Conservation (phyloP, 2,113 vertebrate species). For the Cinclus mexicanus region DNA sequence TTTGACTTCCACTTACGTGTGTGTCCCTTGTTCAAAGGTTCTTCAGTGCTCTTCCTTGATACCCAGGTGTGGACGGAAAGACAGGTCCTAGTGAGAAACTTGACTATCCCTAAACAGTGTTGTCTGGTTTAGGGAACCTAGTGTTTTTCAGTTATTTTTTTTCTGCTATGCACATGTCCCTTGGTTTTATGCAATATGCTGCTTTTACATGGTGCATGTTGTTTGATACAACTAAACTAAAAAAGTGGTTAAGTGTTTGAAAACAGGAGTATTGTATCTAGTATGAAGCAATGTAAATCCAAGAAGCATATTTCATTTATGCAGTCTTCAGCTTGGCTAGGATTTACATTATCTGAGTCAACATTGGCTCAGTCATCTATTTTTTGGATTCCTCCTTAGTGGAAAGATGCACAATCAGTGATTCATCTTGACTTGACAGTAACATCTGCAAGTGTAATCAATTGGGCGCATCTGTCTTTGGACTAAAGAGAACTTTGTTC, state of each 20-base stretch:
- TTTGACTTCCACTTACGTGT: not conserved
- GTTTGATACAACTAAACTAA: not conserved
- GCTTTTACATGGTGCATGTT: not conserved
- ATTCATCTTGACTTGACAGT: not conserved
- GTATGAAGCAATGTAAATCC: not conserved
- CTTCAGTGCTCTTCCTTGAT: not conserved
- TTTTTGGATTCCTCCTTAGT: not conserved
- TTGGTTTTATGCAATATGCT: not conserved
- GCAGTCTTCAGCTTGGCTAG: not conserved
- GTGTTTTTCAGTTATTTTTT: not conserved
- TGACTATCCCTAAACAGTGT: not conserved
- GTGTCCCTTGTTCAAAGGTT: not conserved
- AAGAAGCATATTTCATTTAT: not conserved
- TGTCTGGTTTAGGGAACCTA: not conserved
- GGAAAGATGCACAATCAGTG: not conserved
- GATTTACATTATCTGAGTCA: not conserved
- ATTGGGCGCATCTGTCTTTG: not conserved
- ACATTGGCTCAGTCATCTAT: not conserved
- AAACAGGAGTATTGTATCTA: not conserved
- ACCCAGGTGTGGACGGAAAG: not conserved
- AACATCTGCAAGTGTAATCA: not conserved
- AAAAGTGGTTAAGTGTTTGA: not conserved
- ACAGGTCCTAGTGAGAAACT: not conserved
- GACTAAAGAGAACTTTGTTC: not conserved
- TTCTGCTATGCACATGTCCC: not conserved